phyloP scores from a whole-genome alignment of 2,113 vertebrate species.

The Alces alces region DNA sequence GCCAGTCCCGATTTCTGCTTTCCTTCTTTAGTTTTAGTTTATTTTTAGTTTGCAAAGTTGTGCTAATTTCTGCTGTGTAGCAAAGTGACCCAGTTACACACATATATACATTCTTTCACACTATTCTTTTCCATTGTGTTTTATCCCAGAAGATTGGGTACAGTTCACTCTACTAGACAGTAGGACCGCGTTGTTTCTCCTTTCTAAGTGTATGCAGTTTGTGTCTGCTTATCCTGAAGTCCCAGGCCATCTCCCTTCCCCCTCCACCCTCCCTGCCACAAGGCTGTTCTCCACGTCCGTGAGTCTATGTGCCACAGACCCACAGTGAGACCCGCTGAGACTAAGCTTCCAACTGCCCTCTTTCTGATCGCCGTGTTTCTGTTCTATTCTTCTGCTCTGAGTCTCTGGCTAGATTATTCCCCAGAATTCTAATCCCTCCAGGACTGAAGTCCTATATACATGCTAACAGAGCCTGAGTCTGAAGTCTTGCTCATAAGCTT shows the following conservation, averaged over 20 bases:
- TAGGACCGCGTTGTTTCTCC: not conserved
- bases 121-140: fast-evolving
- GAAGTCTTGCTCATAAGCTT: not conserved
- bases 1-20: not conserved
- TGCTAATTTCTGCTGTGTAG: not conserved
- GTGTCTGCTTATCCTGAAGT: fast-evolving
- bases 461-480: not conserved
- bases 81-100: not conserved
- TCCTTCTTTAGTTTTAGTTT: too few relatives aligned
- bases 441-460: not conserved
- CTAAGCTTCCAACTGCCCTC: not conserved
- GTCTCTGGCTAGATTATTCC: not conserved
- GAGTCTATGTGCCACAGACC: not conserved
- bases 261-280: fast-evolving
- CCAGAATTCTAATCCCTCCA: not conserved
- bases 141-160: not conserved
- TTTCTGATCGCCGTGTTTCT: not conserved
- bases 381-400: not conserved
- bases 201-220: fast-evolving
- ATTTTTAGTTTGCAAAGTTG: not conserved
- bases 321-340: not conserved
- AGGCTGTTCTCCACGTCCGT: fast-evolving
- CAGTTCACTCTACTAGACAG: not conserved
- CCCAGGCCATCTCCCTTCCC: not conserved
- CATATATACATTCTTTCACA: not conserved